These are phyloP conservation scores for Pterocles orientalis DNA, from an alignment of 2,113 vertebrate genomes.

Conservation along the genomic window DNA sequence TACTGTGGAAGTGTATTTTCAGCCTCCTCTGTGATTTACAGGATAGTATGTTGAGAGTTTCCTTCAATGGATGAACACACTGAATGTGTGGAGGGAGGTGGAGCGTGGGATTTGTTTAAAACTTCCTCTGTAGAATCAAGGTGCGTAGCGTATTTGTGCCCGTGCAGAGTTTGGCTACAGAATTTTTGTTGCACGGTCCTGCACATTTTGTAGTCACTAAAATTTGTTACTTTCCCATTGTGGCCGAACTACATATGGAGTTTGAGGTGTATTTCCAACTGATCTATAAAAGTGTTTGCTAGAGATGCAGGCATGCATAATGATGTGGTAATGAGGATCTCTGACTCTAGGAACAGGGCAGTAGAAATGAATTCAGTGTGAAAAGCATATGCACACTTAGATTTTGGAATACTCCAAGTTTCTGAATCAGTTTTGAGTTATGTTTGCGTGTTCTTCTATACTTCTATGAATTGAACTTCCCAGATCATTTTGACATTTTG, in stretches of 20 bases:
- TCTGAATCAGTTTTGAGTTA: neutral
- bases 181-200: neutral
- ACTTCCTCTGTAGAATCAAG: neutral
- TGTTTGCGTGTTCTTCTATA: neutral
- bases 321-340: neutral
- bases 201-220: neutral
- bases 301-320: neutral
- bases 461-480: neutral
- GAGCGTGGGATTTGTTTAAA: neutral
- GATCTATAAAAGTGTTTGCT: neutral
- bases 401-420: neutral
- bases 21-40: neutral
- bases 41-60: neutral
- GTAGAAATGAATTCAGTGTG: neutral
- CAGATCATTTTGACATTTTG: neutral
- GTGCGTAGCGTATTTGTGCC: rapidly evolving
- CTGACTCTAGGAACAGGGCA: neutral
- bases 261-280: neutral
- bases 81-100: neutral
- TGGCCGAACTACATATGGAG: rapidly evolving
- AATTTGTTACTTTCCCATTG: neutral
- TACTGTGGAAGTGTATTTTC: neutral
- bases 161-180: neutral
- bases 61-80: neutral
- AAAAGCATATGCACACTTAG: neutral